Base-by-base conservation (phyloP, 2,888 invertebrate genomes). In the Mythimna impura region DNA sequence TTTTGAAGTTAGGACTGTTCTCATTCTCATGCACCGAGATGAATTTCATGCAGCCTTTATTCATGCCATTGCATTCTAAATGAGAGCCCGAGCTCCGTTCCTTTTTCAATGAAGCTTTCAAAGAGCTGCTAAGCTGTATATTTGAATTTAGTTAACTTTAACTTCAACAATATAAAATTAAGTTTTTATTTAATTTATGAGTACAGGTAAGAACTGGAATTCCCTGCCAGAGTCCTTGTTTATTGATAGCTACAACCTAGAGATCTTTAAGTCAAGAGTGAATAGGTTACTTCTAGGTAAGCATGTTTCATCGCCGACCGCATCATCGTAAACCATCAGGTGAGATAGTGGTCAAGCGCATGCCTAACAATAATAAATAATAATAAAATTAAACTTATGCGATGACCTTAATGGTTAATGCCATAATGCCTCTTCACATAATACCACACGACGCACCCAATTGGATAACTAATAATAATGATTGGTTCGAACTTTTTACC, bases 41-140 rank as follows among this genome's bases (percentile, higher is more conserved):
- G 55, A 78, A 79, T 64, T 78, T 67, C 52, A 61, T 71, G 66
- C 60, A 65, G 66, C 47, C 43, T 82, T 82, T 71, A 82, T 71
- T 67, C 52, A 12, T 47, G 47, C 50, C n/a, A 55, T 64, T 80
- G 72, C 72, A 72, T 82, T 63, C 58, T 40, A 73, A 78, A 83
- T 83, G 58, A 66, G 68, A 72, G 54, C 52, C 61, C 58, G 43
- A 9, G 36, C n/a, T 52, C 25, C 36, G 34, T 61, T 57, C 10
- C n/a, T 57, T 64, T 67, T 52, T 30, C 36, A 69, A 54, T 64
- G 36, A 7, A 60, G 22, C 30, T 17, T 43, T 57, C n/a, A 72
- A 71, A 62, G 61, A 40, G 9, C 52, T 43, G 40, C 63, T 47
- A 34, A 43, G 54, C 54, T 64, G 36, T 40, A 47, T 62, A 40